Evolutionary conservation across 2,888 invertebrate species (phyloP).

Genomic region (Meganola albula): DNA sequence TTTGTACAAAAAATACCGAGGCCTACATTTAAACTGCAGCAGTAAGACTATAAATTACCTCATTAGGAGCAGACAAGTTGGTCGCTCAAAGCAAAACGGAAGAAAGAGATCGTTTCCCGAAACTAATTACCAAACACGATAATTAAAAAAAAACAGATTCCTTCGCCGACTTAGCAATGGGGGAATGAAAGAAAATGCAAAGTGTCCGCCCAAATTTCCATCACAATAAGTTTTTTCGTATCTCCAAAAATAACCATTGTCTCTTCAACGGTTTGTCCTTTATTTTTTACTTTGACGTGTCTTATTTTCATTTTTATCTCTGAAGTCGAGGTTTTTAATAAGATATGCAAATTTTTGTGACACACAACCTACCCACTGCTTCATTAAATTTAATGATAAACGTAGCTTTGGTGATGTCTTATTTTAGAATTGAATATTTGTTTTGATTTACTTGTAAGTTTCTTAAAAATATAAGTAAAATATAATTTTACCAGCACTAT

Average conservation of each 20-base stretch:
- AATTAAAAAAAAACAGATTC: slow-evolving; percentile 77
- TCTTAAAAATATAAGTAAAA: too few relatives aligned
- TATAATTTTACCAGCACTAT: too few relatives aligned
- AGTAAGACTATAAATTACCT: slow-evolving; percentile 66
- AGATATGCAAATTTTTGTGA: slow-evolving; percentile 70
- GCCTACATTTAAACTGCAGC: slow-evolving; percentile 21
- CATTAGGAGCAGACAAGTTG: slow-evolving; percentile 71
- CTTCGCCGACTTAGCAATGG: slow-evolving; percentile 50
- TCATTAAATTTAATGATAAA: slow-evolving; percentile 51
- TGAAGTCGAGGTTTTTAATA: slow-evolving; percentile 69
- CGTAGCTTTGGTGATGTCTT: slow-evolving; percentile 27
- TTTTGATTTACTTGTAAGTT: too few relatives aligned
- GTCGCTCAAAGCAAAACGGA: slow-evolving; percentile 52
- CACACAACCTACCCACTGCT: slow-evolving; percentile 38
- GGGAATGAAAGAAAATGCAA: slow-evolving; percentile 73
- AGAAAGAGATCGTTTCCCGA: slow-evolving; percentile 68
- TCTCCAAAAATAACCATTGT: slow-evolving; percentile 73
- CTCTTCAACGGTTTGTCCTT: slow-evolving; percentile 60
- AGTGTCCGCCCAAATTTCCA: slow-evolving; percentile 74
- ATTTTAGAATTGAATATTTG: too few relatives aligned
- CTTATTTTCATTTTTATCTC: slow-evolving; percentile 74
- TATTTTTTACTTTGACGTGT: slow-evolving; percentile 67
- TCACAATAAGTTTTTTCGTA: slow-evolving; percentile 70
- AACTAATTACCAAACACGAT: slow-evolving; percentile 78
- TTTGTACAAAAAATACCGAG: slow-evolving; percentile 20